Evolutionary conservation across 2,797 vertebrate species (phyloP).

Genomic region (Danio tinwini): DNA sequence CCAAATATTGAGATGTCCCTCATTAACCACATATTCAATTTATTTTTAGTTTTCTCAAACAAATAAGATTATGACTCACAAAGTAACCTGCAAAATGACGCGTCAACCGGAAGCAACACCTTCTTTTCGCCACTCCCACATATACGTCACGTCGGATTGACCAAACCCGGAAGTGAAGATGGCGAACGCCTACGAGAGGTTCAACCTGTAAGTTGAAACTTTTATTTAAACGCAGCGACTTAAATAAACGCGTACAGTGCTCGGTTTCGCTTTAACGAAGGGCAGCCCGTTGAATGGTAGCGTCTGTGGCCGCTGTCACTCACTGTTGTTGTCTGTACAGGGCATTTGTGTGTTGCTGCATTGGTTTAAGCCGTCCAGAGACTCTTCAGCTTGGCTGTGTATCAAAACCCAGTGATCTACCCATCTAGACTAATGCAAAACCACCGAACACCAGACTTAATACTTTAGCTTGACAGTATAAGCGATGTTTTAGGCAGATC

Average conservation of each 20-base stretch:
- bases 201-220: conserved; percentile 89
- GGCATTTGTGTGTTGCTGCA: background rate
- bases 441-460: background rate
- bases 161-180: conserved; percentile 80
- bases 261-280: background rate
- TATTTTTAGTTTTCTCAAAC: too few relatives aligned
- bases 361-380: conserved; percentile 26
- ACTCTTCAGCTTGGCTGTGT: conserved; percentile 3
- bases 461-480: background rate
- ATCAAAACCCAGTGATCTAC: background rate
- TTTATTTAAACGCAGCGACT: conserved; percentile 10
- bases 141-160: conserved; percentile 44
- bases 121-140: background rate
- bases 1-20: too few relatives aligned
- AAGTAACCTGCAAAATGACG: too few relatives aligned
- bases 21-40: too few relatives aligned
- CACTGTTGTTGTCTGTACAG: background rate
- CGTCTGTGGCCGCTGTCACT: background rate
- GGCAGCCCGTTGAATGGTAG: background rate
- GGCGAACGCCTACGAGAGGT: conserved; percentile 86
- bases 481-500: background rate
- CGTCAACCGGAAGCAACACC: background rate
- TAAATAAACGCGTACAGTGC: background rate
- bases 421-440: background rate
- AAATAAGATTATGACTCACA: background rate